A percentile compares a stretch with the other conserved stretches of the same genome.
These are phyloP conservation scores for Rhynchomys soricoides DNA, from an alignment of 2,113 vertebrate species.

Conservation along the genomic window DNA sequence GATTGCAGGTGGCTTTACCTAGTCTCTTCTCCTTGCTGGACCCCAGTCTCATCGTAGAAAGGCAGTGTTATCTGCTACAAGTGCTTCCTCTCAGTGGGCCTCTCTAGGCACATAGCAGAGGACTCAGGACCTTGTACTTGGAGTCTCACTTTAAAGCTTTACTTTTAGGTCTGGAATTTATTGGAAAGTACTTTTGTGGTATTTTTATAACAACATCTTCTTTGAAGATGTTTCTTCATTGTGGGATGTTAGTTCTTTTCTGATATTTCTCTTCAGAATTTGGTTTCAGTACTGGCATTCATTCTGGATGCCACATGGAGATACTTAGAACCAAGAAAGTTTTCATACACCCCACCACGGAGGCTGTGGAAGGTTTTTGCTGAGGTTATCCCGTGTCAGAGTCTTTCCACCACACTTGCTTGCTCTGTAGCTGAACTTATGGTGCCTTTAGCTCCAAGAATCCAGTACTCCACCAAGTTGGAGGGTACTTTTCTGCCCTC, in stretches of 20 bases:
- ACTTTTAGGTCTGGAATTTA: slow-evolving; percentile 83
- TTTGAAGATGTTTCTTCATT: slow-evolving; percentile 85
- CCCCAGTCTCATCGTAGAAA: slow-evolving; percentile 36
- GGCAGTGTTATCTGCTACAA: slow-evolving; percentile 56
- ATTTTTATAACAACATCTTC: slow-evolving; percentile 85
- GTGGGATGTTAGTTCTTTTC: slow-evolving; percentile 82
- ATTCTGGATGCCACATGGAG: slow-evolving; percentile 79
- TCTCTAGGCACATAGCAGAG: slow-evolving; percentile 72
- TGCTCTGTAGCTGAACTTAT: background rate
- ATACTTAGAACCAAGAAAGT: slow-evolving; percentile 80
- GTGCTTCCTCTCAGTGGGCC: slow-evolving; percentile 71
- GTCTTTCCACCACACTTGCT: slow-evolving; percentile 35
- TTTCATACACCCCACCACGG: slow-evolving; percentile 71
- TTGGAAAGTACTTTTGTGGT: slow-evolving; percentile 83
- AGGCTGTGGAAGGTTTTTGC: slow-evolving; percentile 66
- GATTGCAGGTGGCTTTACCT: background rate
- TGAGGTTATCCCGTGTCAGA: slow-evolving; percentile 75
- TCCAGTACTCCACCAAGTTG: background rate
- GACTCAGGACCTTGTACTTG: slow-evolving; percentile 67
- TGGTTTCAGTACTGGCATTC: slow-evolving; percentile 79
- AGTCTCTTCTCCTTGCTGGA: background rate
- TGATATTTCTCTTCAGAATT: slow-evolving; percentile 82
- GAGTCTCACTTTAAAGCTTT: slow-evolving; percentile 84
- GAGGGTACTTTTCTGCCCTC: background rate
- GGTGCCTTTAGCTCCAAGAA: background rate